Evolutionary conservation across 2,797 vertebrate genomes (phyloP), one percentile per base, ranked within the genome.

Genomic region (Enteromius afrohamiltoni): DNA sequence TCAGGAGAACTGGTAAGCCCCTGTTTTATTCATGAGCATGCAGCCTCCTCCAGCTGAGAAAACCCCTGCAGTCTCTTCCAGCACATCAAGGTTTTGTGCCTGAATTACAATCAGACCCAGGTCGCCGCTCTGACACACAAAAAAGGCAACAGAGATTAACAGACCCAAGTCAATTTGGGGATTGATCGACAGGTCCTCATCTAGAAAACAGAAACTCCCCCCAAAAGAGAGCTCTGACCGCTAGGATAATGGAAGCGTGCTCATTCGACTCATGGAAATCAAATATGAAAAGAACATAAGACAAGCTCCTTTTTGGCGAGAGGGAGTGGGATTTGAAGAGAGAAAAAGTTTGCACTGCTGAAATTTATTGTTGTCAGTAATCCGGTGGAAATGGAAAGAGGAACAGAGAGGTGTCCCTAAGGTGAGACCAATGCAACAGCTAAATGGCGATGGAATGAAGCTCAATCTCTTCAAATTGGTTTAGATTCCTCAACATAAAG

Each of bases 11-110:
- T 93, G 93, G 94, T 95, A 95, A 95, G 93, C 93, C 92, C 89
- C 88, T 94, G 93, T 95, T 95, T 95, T 95, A 95, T 95, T 95
- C 95, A 95, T 95, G 93, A 94, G 93, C 93, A 92, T 93, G 91
- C 94, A 94, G 92, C 90, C 94, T 95, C 93, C 93, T 91, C 88
- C 88, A 92, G 91, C 89, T 88, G 89, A 91, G 84, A 94, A 95
- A 95, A 95, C 94, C 94, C 95, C 95, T 90, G 93, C 93, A 93
- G 94, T 94, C 92, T 92, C 79, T 86, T 90, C 90, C 80, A 91
- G 91, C 88, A 92, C 93, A 94, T 94, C 92, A 95, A 95, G 94
- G 94, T 95, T 95, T 91, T 80, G 84, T 67, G 83, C 68, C 83
- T 86, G 87, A 55, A 85, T 83, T 91, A 91, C 89, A 90, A 90